Base-by-base conservation (phyloP, 2,888 invertebrate genomes). In the Thecophora atra region DNA sequence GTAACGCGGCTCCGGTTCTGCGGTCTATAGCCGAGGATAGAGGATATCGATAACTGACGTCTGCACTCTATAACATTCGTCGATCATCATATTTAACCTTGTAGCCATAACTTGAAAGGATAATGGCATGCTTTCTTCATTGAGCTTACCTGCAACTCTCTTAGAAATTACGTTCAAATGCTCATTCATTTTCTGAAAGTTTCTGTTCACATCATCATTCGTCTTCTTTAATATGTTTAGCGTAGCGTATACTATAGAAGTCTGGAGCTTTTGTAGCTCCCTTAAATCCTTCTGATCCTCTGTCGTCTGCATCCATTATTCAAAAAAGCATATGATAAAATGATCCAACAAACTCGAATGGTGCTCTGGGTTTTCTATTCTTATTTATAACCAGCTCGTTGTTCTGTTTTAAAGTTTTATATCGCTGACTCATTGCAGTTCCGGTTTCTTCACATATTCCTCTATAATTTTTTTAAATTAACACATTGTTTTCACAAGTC, bases 401-500 rank as follows among this genome's bases (percentile, higher is more conserved):
- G 51, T 51, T 51, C 15, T 51, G 51, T 51, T 11, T 51, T 11
- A 51, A 51, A 4, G 51, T 51, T 51, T 11, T 51, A 51, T 51
- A 51, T 11, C 51, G 11, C 19, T 51, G 51, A 51, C 51, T 51
- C 51, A 11, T 51, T 51, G 51, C 51, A 17, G 51, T 51, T 51
- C n/a, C 19, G 5, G 15, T 51, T 51, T 51, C 51, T 51, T 51
- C 51, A 11, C n/a, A 51, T 4, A 51, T 51, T 62, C 19, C 62
- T 62, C 28, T 37, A 62, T 62, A 62, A 60, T 62, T 30, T 26
- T 19, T 37, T 62, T 62, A 62, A 62, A 19, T 62, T 37, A n/a
- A 11, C 62, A 62, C 62, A 62, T 26, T 62, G 62, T 62, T 24
- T 62, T 62, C 62, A 11, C 62, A 62, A 62, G 62, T 62, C 62